Base-by-base conservation (phyloP, 1,140 invertebrate species). In the Drosophila paulistorum region DNA sequence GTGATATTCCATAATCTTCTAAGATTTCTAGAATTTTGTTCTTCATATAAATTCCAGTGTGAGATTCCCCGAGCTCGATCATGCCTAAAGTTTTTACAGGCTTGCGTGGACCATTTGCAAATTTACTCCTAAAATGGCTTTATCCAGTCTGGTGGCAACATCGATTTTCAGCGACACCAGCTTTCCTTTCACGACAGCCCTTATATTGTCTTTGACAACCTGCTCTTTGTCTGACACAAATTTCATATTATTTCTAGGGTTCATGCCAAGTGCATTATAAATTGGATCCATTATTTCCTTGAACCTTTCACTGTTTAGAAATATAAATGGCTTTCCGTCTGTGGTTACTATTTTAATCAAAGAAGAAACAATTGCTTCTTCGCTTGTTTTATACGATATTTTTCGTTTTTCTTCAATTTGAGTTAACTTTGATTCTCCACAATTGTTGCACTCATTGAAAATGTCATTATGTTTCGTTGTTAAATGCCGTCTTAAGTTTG, bases 281-380 rank as follows among this genome's bases (percentile, higher is more conserved):
- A 74, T 74, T 61, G 67, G 68, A 51, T 71, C 30, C n/a, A 71
- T 30, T 30, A 76, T 67, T 54, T 76, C 54, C 3, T 39, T 59
- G 39, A 73, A 65, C 59, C 59, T 48, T 61, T 72, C 58, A n/a
- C 63, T 71, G 10, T 75, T 63, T 26, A 71, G 26, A 48, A 62
- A 62, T 45, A 33, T 23, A 41, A 75, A 75, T 75, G 73, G 59
- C 45, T 64, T 48, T 68, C 35, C 68, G 30, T 71, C 68, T 2
- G 58, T 68, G 30, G 35, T 35, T 35, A 76, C 35, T 14, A 71
- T 71, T 67, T 71, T 75, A 1, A 67, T 35, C 9, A 66, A 62
- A 26, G 68, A 70, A 71, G 30, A 60, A 60, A 74, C 37, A 45
- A 70, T 35, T 35, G 35, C 35, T 35, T 35, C 7, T 35, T 9